Evolutionary conservation across 2,113 vertebrate species (phyloP), one percentile per base, ranked within the genome.

Genomic region (Sylvia atricapilla): DNA sequence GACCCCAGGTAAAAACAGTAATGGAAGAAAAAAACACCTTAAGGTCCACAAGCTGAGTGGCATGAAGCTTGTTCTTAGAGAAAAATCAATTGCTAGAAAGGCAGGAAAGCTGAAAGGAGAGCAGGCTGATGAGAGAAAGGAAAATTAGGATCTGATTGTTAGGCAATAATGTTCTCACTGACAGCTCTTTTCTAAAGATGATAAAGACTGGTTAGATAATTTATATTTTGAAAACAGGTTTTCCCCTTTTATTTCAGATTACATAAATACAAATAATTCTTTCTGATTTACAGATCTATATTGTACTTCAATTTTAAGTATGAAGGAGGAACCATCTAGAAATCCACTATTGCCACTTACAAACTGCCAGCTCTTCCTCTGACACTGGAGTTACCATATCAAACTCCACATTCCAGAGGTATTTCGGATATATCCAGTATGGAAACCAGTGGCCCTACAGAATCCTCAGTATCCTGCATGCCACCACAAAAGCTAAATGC

Each of bases 41-140:
- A 27, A 60, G 25, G 21, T 10, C 58, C 43, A 59, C 50, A 67
- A 69, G 41, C 15, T 84, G 62, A 74, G 55, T 22, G 74, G 52
- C 23, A 74, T n/a, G 25, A 74, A 90, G 75, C 70, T 87, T 88
- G 41, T 37, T 73, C 28, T 17, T 60, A 4, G 4, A 69, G 55
- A 75, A 92, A 97, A 95, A 95, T 84, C 85, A 88, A 67, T 86
- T 92, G 43, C 78, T 77, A 46, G 63, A 76, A 90, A 84, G 73
- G n/a, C 63, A 87, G 53, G 72, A 73, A 78, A 86, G n/a, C 55
- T 89, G 79, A 84, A 94, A 92, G 84, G 64, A 74, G 24, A 81
- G 30, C 64, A 87, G 64, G 59, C 39, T 94, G 86, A 92, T 90
- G 47, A 87, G 18, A 86, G 50, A 76, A 88, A 59, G 68, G 68